Percentiles rank a stretch among this genome's conserved stretches.
Conservation (phyloP, 2,888 invertebrate species). For the Aspidapion aeneum region DNA sequence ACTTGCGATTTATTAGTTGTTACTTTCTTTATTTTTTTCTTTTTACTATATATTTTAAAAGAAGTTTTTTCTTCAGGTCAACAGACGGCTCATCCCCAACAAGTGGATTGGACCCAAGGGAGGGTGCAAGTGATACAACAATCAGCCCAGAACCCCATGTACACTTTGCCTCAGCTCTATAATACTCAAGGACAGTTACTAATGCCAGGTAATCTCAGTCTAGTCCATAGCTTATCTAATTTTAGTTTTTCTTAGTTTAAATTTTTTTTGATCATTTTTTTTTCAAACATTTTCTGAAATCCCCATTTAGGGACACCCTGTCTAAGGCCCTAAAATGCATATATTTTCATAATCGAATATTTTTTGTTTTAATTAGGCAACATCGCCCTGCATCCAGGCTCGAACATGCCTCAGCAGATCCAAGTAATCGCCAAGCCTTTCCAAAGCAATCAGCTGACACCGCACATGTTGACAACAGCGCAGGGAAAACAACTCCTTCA, state of each 20-base stretch:
- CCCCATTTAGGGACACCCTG: too few relatives aligned
- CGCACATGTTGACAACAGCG: constrained; percentile 76
- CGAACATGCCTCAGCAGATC: constrained; percentile 69
- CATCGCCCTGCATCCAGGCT: constrained; percentile 69
- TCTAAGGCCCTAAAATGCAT: too few relatives aligned
- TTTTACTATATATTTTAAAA: too few relatives aligned
- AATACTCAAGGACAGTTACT: constrained; percentile 75
- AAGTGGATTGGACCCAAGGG: constrained; percentile 67
- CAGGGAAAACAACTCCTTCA: constrained; percentile 72
- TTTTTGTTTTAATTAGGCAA: too few relatives aligned
- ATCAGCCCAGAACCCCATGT: constrained; percentile 69
- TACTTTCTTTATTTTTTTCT: too few relatives aligned
- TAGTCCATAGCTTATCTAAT: too few relatives aligned
- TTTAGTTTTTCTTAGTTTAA: too few relatives aligned
- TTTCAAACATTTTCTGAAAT: too few relatives aligned
- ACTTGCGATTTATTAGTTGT: too few relatives aligned
- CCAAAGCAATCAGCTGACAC: constrained; percentile 71
- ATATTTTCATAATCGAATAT: too few relatives aligned
- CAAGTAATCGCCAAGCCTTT: constrained; percentile 84
- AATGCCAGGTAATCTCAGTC: constrained; percentile 68
- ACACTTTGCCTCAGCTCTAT: constrained; percentile 71
- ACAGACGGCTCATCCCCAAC: constrained; percentile 52
- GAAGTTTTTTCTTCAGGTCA: too few relatives aligned
- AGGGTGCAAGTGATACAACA: constrained; percentile 82
- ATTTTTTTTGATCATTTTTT: too few relatives aligned